These are phyloP conservation scores for Bombus impatiens DNA, from an alignment of 1,140 invertebrate genomes.

Conservation along the genomic window DNA sequence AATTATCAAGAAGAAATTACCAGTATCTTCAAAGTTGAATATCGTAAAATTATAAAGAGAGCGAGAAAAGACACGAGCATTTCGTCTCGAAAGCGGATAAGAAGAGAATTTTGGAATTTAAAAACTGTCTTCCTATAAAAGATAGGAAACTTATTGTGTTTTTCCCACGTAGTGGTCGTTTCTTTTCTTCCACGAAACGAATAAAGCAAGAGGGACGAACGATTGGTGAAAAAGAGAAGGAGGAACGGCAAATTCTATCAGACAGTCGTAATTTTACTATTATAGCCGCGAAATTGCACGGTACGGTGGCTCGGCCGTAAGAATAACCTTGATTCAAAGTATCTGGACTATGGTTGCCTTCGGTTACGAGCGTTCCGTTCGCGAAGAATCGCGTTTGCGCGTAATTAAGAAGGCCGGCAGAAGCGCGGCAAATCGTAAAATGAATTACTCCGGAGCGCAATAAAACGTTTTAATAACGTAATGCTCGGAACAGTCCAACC, in stretches of 20 bases:
- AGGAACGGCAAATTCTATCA: conserved; percentile 6
- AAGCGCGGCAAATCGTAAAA: conserved; percentile 17
- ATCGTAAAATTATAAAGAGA: too few relatives aligned
- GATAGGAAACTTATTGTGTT: too few relatives aligned
- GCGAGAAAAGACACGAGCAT: too few relatives aligned
- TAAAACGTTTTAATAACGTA: conserved; percentile 18
- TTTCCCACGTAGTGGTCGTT: neutral
- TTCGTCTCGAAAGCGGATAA: too few relatives aligned
- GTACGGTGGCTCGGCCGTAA: neutral
- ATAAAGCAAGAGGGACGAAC: neutral
- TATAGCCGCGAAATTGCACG: conserved; percentile 35
- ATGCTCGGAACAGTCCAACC: neutral
- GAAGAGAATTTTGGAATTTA: too few relatives aligned
- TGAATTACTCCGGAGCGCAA: neutral
- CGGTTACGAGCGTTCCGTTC: neutral
- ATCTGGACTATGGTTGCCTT: conserved; percentile 5
- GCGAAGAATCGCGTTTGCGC: neutral
- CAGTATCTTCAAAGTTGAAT: too few relatives aligned
- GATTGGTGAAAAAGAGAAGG: neutral
- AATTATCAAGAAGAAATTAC: too few relatives aligned
- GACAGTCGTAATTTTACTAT: conserved; percentile 5
- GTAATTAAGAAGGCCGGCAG: conserved; percentile 15
- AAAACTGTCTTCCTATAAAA: too few relatives aligned
- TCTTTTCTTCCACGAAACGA: neutral
- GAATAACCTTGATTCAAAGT: conserved; percentile 7